These are phyloP conservation scores for Enteromius anoplus DNA, from an alignment of 2,797 vertebrate genomes.

Conservation along the genomic window DNA sequence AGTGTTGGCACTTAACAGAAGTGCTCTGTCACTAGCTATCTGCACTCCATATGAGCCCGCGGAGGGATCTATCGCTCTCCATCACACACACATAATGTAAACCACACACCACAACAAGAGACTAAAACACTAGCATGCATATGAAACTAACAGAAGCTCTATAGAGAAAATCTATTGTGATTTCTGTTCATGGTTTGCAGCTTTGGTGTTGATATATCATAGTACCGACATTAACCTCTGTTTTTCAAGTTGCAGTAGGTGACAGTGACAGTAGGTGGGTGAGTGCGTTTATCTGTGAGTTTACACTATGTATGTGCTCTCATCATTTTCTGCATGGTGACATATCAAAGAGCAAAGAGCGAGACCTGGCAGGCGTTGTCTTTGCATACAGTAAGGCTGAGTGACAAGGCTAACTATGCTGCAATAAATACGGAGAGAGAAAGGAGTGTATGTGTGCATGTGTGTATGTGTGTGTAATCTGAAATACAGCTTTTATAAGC, in stretches of 20 bases:
- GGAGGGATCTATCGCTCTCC: constrained; percentile 65
- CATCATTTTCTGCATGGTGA: constrained; percentile 45
- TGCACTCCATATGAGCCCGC: constrained; percentile 53
- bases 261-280: constrained; percentile 28
- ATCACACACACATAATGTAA: constrained; percentile 52
- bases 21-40: constrained; percentile 47
- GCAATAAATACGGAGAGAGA: constrained; percentile 15
- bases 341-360: constrained; percentile 55
- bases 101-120: constrained; percentile 39
- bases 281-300: constrained; percentile 36
- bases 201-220: neutral
- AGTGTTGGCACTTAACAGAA: constrained; percentile 62
- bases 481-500: constrained; percentile 62
- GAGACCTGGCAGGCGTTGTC: constrained; percentile 32
- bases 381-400: constrained; percentile 35
- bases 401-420: constrained; percentile 20
- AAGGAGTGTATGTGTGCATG: neutral
- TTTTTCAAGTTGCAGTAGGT: neutral
- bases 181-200: neutral
- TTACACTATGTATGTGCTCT: constrained; percentile 1
- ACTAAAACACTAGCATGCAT: constrained; percentile 19
- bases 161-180: neutral
- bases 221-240: neutral
- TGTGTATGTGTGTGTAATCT: constrained; percentile 55
- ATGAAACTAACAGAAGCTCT: constrained; percentile 14